Evolutionary conservation across 2,888 invertebrate genomes (phyloP).

Genomic region (Mimachlamys varia): DNA sequence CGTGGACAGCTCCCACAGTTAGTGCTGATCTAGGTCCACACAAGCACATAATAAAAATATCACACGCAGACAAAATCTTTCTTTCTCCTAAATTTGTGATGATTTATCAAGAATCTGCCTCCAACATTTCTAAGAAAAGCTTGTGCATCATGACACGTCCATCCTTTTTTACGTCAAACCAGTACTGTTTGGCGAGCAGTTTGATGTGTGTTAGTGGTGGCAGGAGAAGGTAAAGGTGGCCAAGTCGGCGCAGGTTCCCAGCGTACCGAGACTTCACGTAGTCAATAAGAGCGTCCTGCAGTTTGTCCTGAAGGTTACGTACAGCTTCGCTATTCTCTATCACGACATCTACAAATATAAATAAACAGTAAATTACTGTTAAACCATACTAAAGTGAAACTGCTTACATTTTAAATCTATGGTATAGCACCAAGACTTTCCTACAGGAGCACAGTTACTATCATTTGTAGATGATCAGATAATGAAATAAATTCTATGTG

Average conservation of each 20-base stretch:
- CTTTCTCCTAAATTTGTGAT: conserved; percentile 29
- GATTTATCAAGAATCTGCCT: conserved; percentile 81
- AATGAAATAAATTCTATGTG: too few species aligned
- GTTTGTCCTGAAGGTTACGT: conserved; percentile 93
- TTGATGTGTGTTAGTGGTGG: conserved; percentile 95
- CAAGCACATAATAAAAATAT: conserved; percentile 49
- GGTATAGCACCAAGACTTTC: too few species aligned
- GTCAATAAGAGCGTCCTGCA: conserved; percentile 93
- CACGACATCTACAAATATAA: conserved; percentile 88
- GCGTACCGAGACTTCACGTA: conserved; percentile 87
- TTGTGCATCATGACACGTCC: conserved; percentile 97
- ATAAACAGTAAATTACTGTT: not conserved
- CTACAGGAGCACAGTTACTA: too few species aligned
- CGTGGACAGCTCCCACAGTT: conserved; percentile 7
- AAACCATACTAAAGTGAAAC: not conserved
- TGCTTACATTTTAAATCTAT: too few species aligned
- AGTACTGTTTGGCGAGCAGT: conserved; percentile 93
- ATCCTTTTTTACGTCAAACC: conserved; percentile 93
- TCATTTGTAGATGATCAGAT: too few species aligned
- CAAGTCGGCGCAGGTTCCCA: conserved; percentile 86
- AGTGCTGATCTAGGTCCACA: conserved; percentile 32
- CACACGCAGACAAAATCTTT: conserved; percentile 48
- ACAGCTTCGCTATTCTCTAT: conserved; percentile 93
- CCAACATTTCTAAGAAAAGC: conserved; percentile 97
- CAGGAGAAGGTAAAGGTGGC: conserved; percentile 92